Evolutionary conservation across 53 echinoderm and acorn worm species (phyloP), one percentile per base, ranked within the genome.

Genomic region (Temnopleurus reevesii): DNA sequence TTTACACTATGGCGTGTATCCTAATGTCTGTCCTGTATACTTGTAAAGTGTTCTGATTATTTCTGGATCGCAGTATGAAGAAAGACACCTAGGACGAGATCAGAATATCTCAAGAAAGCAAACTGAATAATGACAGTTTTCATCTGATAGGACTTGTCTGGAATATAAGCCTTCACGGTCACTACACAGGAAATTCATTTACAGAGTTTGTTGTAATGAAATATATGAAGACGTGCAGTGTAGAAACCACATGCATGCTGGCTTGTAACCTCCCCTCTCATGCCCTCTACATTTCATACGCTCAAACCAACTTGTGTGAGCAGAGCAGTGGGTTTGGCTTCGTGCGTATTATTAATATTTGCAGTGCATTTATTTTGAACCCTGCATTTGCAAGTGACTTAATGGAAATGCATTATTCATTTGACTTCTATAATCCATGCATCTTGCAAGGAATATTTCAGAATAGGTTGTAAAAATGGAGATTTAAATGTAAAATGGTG

Each of bases 111-210:
- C 26, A 19, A 66, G 21, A 47, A 79, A 47, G 79, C 49, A 79
- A 49, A 46, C 27, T 46, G 79, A 46, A 51, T 10, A 51, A 46
- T 33, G 82, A 82, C 82, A 55, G 53, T 33, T 82, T 53, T 55
- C 83, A 83, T 83, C 55, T 18, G 51, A 34, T 4, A 12, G 53
- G 21, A 12, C 51, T 23, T 34, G 55, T 17, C 31, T 35, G 83
- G 18, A 55, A 83, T 51, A 51, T 79, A 55, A 83, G 33, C 36
- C 54, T 34, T 53, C 55, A 83, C 55, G 83, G 83, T 83, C 83
- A 83, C 28, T 83, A 55, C 83, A 83, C 83, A 83, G 83, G 83
- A 83, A 83, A 83, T 83, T 83, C 55, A 83, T 83, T 83, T 54
- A 83, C 54, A 83, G 55, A 55, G 83, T 79, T 41, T 29, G 28